Percentiles rank a stretch among this genome's conserved stretches.
phyloP scores from a whole-genome alignment of 2,113 vertebrate species.

The Cochlearius cochlearius region DNA sequence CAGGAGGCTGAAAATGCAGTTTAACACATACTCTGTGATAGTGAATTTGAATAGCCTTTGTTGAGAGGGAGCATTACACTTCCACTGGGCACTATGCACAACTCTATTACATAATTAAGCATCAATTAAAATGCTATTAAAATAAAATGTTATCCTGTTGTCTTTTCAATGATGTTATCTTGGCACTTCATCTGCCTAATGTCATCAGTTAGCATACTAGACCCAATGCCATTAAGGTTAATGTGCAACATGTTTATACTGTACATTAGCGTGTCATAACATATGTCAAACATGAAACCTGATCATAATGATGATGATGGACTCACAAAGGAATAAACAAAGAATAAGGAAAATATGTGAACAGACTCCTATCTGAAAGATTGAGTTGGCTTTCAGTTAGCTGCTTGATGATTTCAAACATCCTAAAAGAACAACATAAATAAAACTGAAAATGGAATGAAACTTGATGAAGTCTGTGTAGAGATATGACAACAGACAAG shows the following conservation, averaged over 20 bases:
- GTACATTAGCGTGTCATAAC: not conserved
- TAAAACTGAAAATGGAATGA: not conserved
- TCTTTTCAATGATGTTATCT: slow-evolving; percentile 50
- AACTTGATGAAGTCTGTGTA: not conserved
- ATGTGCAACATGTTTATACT: slow-evolving; percentile 31
- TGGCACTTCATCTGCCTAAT: slow-evolving; percentile 47
- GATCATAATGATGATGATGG: not conserved
- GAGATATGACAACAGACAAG: not conserved
- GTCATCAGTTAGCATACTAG: slow-evolving; percentile 4
- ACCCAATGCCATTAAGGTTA: slow-evolving; percentile 57
- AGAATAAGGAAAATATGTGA: not conserved
- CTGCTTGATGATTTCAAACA: not conserved
- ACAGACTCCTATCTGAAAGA: not conserved
- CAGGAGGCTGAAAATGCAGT: slow-evolving; percentile 22
- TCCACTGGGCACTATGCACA: slow-evolving; percentile 33
- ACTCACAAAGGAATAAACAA: slow-evolving; percentile 17
- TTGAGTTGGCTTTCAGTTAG: not conserved
- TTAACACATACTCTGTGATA: not conserved
- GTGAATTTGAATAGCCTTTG: not conserved
- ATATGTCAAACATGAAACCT: slow-evolving; percentile 52
- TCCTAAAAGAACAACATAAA: not conserved
- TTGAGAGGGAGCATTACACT: slow-evolving; percentile 16
- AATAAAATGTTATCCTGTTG: slow-evolving; percentile 66
- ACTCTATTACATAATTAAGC: slow-evolving; percentile 50
- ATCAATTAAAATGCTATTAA: slow-evolving; percentile 70